Percentiles rank a stretch among this genome's conserved stretches.
Conservation (phyloP, 2,113 vertebrate species). For the Hippocampus zosterae region DNA sequence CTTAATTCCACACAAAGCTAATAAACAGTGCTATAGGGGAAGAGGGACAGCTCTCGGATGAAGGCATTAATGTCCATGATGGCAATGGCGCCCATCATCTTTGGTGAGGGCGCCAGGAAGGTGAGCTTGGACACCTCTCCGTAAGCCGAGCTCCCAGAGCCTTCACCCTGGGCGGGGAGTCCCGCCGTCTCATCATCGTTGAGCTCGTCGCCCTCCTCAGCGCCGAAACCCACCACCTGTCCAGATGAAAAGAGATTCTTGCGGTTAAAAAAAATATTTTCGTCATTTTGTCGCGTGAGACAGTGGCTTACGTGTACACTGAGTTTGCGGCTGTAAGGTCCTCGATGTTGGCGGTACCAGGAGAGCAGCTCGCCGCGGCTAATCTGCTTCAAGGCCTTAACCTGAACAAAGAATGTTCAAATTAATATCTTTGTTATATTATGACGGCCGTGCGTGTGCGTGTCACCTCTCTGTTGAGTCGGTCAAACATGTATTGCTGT, state of each 20-base stretch:
- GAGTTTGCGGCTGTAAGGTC: slow-evolving; percentile 77
- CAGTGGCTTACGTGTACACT: slow-evolving; percentile 85
- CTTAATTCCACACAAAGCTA: neutral
- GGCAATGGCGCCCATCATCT: slow-evolving; percentile 67
- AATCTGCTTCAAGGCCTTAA: slow-evolving; percentile 86
- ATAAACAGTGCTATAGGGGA: slow-evolving; percentile 69
- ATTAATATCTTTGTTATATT: neutral
- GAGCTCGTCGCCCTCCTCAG: slow-evolving; percentile 60
- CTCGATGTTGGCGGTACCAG: slow-evolving; percentile 84
- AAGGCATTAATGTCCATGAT: slow-evolving; percentile 85
- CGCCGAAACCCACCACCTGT: slow-evolving; percentile 83
- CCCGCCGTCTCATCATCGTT: slow-evolving; percentile 65
- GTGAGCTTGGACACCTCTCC: slow-evolving; percentile 81
- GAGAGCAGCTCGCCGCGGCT: slow-evolving; percentile 78
- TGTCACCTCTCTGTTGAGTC: slow-evolving; percentile 85
- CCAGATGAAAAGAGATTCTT: slow-evolving; percentile 9
- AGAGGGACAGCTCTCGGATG: slow-evolving; percentile 79
- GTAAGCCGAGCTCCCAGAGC: slow-evolving; percentile 72
- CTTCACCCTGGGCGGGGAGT: slow-evolving; percentile 56
- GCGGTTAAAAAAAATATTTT: neutral
- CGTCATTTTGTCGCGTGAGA: neutral
- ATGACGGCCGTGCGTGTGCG: neutral
- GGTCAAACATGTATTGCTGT: slow-evolving; percentile 91
- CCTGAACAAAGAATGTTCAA: slow-evolving; percentile 63
- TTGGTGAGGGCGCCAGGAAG: slow-evolving; percentile 77